A percentile compares a stretch with the other conserved stretches of the same genome.
phyloP scores from a whole-genome alignment of 1,140 invertebrate species.

The Lutraria rhynchaena region DNA sequence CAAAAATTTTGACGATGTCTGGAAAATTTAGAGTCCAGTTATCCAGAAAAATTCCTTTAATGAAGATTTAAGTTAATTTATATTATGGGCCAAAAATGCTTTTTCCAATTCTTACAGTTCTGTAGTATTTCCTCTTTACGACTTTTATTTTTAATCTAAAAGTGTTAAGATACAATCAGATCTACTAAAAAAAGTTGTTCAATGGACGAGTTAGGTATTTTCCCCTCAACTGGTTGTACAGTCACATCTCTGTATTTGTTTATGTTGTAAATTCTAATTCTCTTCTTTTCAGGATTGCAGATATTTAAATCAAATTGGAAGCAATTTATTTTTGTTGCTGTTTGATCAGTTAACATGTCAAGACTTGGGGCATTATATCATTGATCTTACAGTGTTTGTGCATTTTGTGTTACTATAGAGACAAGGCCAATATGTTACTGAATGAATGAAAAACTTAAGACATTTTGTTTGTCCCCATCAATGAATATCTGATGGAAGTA shows the following conservation, averaged over 20 bases:
- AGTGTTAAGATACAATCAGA: no score
- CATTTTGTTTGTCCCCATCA: slow-evolving; percentile 13
- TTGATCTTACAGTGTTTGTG: slow-evolving; percentile 9
- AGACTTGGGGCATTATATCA: slow-evolving; percentile 9
- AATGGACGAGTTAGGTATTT: no score
- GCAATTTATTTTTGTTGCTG: neutral
- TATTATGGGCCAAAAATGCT: neutral
- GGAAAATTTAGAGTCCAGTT: neutral
- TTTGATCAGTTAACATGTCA: neutral
- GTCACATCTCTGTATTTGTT: no score
- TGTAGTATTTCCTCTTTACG: no score
- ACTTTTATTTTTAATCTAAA: no score
- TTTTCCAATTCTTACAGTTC: no score
- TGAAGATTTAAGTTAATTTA: neutral
- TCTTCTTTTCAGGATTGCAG: slow-evolving; percentile 11
- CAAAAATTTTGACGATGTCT: neutral
- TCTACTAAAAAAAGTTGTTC: no score
- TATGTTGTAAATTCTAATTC: no score
- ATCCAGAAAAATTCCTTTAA: neutral
- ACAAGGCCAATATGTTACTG: slow-evolving; percentile 9
- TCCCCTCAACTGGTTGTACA: no score
- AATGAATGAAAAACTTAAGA: neutral
- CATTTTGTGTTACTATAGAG: slow-evolving; percentile 34
- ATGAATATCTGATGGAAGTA: neutral
- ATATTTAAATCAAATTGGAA: slow-evolving; percentile 12